Evolutionary conservation across 1,140 invertebrate genomes (phyloP), one percentile per base, ranked within the genome.

Genomic region (Rhagoletis zephyria): DNA sequence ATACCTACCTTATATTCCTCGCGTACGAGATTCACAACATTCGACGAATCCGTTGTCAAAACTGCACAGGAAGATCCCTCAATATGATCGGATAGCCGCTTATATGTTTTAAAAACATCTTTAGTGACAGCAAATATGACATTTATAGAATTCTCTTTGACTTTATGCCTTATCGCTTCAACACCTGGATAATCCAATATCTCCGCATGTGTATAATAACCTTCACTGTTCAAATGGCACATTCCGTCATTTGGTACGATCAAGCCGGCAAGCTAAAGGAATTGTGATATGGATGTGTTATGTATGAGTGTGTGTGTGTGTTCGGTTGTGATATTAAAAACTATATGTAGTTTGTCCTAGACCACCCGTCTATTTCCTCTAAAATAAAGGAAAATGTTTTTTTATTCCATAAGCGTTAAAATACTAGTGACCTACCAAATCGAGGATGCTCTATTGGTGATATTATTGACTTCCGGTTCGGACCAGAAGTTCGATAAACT

Each of bases 111-210:
- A 1, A 48, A 14, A 6, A 45, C 40, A 5, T 5, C n/a, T 16
- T 48, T 12, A 0, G 97, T 98, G n/a, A 99, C 98, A n/a, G 98
- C 98, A 95, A 99, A 99, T 89, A 99, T 99, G 77, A 99, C 95
- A 93, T 99, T 99, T 85, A 99, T 98, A 48, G 97, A 96, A 91
- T 98, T 97, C 90, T 99, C 96, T 90, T 97, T 97, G 45, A 98
- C 97, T 94, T 97, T 98, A 4, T 95, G 94, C 93, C 97, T 97
- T 56, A 96, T 97, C 90, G 99, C 97, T 77, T 98, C 98, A 85
- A 99, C 97, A 74, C 98, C 99, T 1, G 99, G 99, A 94, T 99
- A 99, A 93, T 99, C 99, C 93, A 98, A 97, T 0, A 95, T 89
- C 0, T 95, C 95, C 7, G 95, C 96, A 88, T 96, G 94, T 1